These are phyloP conservation scores for Notarius quadriscutis DNA, from an alignment of 2,113 vertebrate species.

Conservation along the genomic window DNA sequence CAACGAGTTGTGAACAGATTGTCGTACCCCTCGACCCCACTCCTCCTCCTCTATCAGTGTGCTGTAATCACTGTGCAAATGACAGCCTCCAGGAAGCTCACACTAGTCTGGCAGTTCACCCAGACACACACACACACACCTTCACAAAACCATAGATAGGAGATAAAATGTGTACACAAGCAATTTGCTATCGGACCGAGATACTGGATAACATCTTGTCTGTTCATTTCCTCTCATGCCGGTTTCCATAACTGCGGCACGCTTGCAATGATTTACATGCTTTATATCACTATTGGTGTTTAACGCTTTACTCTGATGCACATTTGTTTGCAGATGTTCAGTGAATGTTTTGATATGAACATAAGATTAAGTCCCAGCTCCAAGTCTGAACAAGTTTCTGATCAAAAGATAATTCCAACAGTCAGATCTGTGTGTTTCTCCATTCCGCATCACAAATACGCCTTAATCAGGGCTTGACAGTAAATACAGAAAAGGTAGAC, in stretches of 20 bases:
- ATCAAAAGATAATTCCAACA: conserved; percentile 21
- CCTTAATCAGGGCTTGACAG: neutral
- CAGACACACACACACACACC: conserved; percentile 40
- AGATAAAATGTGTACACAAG: conserved; percentile 45
- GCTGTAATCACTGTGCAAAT: conserved; percentile 69
- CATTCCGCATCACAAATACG: neutral
- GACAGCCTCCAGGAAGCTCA: conserved; percentile 66
- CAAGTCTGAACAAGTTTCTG: conserved; percentile 6
- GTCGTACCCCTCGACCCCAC: conserved; percentile 23
- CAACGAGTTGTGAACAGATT: conserved; percentile 64
- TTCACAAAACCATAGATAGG: conserved; percentile 41
- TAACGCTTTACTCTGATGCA: neutral
- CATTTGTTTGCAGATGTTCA: conserved; percentile 20
- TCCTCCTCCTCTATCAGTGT: conserved; percentile 55
- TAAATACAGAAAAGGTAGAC: neutral
- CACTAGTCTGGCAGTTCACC: conserved; percentile 59
- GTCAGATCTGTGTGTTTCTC: neutral
- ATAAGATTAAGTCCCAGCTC: conserved; percentile 16
- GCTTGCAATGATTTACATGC: conserved; percentile 25
- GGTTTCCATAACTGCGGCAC: conserved; percentile 41
- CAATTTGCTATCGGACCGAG: conserved; percentile 46
- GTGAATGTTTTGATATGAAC: conserved; percentile 3
- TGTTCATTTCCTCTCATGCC: conserved; percentile 48
- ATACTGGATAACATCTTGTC: conserved; percentile 38
- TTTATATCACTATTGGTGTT: neutral